Evolutionary conservation across 2,888 invertebrate species (phyloP), one percentile per base, ranked within the genome.

Genomic region (Brachyopa scutellaris): DNA sequence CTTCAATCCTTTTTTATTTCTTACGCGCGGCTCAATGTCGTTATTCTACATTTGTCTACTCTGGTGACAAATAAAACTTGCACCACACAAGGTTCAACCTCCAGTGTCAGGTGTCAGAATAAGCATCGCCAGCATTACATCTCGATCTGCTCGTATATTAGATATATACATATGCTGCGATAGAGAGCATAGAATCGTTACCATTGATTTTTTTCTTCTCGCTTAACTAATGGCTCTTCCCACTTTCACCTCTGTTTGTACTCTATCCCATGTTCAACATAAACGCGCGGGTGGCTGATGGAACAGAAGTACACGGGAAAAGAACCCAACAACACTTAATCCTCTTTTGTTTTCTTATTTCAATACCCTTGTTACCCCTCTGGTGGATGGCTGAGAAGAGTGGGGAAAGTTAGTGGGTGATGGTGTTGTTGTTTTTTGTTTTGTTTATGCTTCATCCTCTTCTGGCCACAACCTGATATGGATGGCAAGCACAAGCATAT

Each of bases 261-360:
- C 1, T 19, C 9, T 64, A 42, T 15, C 4, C 29, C 47, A 40
- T 19, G 55, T 62, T 47, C 15, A 42, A 45, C 5, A 40, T 21
- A 57, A 62, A 33, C 15, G 59, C 33, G 69, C 40, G 76, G 49
- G 69, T 47, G 76, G 49, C 29, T 47, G 62, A 36, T 15, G 29
- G 51, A 49, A 31, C 70, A 38, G 45, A 33, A 61, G 19, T 36
- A 57, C 40, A 59, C 55, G 76, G 47, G 36, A 55, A 69, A 67
- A 74, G 74, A 57, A 74, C 61, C 66, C 53, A 61, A 67, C 36
- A 76, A 33, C 70, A 82, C 76, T 70, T 76, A 82, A 82, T 82
- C 76, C 76, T 70, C 76, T 76, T 80, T 82, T 70, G 69, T 82
- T 70, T 82, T 76, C 64, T 64, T 82, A 64, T 66, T 76, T 66